phyloP scores from a whole-genome alignment of 2,113 vertebrate species.

The rat (Rattus norvegicus) region GRCr8 NC_086032.1:80092501-80093000 shows the following conservation, averaged over 20 bases:
- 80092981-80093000: background rate
- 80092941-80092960: background rate
- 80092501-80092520: conserved; percentile 95
- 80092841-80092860: background rate
- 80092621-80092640: rapidly evolving
- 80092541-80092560: conserved; percentile 85
- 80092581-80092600: rapidly evolving
- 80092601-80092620: background rate
- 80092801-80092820: background rate
- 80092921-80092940: background rate
- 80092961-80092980: background rate
- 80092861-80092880: background rate
- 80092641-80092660: background rate
- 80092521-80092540: conserved; percentile 91
- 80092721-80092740: background rate
- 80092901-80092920: background rate
- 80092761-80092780: background rate
- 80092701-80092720: background rate
- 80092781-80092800: background rate
- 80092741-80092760: background rate
- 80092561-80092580: background rate
- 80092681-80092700: background rate
- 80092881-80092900: background rate
- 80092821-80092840: background rate
- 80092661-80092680: background rate